These are phyloP conservation scores for Paedocypris sp. DNA, from an alignment of 2,113 vertebrate genomes.

Conservation along the genomic window DNA sequence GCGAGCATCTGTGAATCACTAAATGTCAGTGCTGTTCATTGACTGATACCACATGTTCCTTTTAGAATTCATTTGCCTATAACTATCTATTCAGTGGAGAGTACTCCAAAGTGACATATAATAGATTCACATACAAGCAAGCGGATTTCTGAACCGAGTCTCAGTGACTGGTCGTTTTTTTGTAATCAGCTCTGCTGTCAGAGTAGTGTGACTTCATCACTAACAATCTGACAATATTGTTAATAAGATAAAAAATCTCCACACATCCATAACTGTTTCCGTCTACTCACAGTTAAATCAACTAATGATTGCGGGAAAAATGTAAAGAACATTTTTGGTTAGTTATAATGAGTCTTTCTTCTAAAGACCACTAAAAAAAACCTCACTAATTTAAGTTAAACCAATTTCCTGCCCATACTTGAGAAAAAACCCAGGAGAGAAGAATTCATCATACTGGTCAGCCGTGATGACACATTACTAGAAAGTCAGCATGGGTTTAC, in stretches of 20 bases:
- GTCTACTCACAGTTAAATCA: slow-evolving; percentile 84
- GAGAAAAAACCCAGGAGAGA: slow-evolving; percentile 76
- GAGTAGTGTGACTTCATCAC: slow-evolving; percentile 78
- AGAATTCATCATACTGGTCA: slow-evolving; percentile 74
- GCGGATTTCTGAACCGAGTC: too few relatives aligned
- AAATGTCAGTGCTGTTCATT: slow-evolving; percentile 3
- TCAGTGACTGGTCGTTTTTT: too few relatives aligned
- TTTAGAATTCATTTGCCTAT: too few relatives aligned
- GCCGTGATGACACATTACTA: slow-evolving; percentile 85
- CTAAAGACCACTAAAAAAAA: slow-evolving; percentile 89
- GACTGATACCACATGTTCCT: too few relatives aligned
- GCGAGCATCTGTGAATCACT: slow-evolving; percentile 16
- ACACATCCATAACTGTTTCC: slow-evolving; percentile 89
- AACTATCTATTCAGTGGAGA: too few relatives aligned
- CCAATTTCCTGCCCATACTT: slow-evolving; percentile 87
- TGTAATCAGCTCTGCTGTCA: slow-evolving; percentile 53
- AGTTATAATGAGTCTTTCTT: slow-evolving; percentile 92
- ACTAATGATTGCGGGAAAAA: slow-evolving; percentile 90
- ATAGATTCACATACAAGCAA: too few relatives aligned
- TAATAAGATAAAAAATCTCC: too few relatives aligned
- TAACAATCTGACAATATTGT: slow-evolving; percentile 96
- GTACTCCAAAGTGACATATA: too few relatives aligned
- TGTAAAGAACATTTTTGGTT: slow-evolving; percentile 67
- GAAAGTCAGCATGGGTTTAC: slow-evolving; percentile 82
- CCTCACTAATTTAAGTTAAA: slow-evolving; percentile 94